Base-by-base conservation (phyloP, 2,888 invertebrate genomes). In the Molanna angustata region DNA sequence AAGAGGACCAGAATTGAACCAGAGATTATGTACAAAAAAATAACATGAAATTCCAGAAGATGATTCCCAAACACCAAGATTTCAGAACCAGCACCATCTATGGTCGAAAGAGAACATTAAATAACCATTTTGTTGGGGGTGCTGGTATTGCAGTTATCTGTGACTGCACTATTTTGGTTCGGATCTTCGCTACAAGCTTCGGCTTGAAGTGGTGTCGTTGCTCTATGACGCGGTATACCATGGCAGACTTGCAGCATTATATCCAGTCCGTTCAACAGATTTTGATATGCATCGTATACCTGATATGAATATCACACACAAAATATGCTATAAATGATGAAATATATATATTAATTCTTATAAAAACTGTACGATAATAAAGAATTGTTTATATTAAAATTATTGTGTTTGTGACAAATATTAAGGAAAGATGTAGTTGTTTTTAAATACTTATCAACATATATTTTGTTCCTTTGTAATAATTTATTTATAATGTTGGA, bases 231-330 rank as follows among this genome's bases (percentile, higher is more conserved):
- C 22, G 73, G 74, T 58, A 74, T 67, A 66, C 79, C 79, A 74
- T 82, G 81, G 73, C 82, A 83, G 69, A 82, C 81, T 75, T 82
- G 82, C 64, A 83, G 76, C 80, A 83, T 81, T 67, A 80, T 74
- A 67, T 83, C 82, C 66, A 84, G 73, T 63, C 83, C 83, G 65
- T 81, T 83, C 68, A 83, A 75, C 62, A 83, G 73, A 56, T 80
- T 74, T 69, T 83, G 83, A 70, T 84, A 83, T 59, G 82, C 78
- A 71, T 83, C 81, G 74, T 83, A 83, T 59, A 84, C 83, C 83
- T 83, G 17, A 37, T 37, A 9, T 37, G 18, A 37, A 37, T 37
- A 37, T 17, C n/a, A n/a, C n/a, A n/a, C n/a, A n/a, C n/a, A n/a
- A n/a, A n/a, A n/a, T n/a, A n/a, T n/a, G n/a, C n/a, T n/a, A n/a